These are phyloP conservation scores for Biston betularia DNA, from an alignment of 2,888 invertebrate genomes.

Conservation along the genomic window DNA sequence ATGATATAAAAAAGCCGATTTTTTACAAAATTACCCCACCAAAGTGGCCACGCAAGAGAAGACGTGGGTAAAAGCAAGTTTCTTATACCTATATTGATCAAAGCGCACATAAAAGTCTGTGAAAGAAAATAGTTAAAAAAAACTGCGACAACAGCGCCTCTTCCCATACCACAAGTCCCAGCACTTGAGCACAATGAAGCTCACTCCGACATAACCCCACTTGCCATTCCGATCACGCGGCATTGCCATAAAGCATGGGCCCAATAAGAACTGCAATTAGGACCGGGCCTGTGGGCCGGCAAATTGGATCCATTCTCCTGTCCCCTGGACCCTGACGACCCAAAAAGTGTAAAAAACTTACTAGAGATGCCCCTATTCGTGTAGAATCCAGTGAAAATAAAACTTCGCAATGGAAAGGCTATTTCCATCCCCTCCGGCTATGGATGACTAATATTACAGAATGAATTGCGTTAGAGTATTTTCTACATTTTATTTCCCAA, in stretches of 20 bases:
- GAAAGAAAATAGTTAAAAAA: neutral
- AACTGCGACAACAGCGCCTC: neutral
- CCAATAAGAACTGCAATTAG: constrained; percentile 62
- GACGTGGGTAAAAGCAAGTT: no score
- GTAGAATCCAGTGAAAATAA: constrained; percentile 8
- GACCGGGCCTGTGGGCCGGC: constrained; percentile 53
- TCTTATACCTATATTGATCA: no score
- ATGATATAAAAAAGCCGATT: no score
- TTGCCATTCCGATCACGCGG: constrained; percentile 57
- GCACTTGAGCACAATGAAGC: constrained; percentile 20
- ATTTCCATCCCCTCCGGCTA: constrained; percentile 5
- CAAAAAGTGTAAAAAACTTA: constrained; percentile 33
- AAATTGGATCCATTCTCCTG: constrained; percentile 53
- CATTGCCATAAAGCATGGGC: constrained; percentile 55
- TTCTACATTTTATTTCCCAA: constrained; percentile 14
- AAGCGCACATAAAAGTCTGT: no score
- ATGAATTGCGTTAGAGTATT: constrained; percentile 1
- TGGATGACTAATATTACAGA: constrained; percentile 6
- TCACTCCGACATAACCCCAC: constrained; percentile 28
- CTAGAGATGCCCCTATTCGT: constrained; percentile 20
- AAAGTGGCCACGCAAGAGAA: no score
- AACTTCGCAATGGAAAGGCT: constrained; percentile 5
- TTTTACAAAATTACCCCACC: no score
- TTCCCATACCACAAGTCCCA: neutral
- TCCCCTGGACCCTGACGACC: constrained; percentile 34